Evolutionary conservation across 1,140 invertebrate species (phyloP).

Genomic region (Coenobita brevimanus): DNA sequence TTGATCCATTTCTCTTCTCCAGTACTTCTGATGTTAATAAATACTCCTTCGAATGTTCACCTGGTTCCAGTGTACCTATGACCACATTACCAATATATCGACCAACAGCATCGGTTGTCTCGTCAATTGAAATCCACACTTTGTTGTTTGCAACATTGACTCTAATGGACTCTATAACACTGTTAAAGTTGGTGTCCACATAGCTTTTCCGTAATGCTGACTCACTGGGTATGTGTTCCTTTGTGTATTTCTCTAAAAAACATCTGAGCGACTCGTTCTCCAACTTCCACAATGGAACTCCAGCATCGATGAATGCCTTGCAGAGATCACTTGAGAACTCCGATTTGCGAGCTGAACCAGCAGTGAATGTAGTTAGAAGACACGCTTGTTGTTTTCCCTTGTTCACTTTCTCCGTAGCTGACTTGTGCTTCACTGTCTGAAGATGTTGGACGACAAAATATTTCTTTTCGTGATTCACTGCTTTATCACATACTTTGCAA

Average conservation of each 20-base stretch:
- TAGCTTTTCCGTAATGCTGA: not conserved
- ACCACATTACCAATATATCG: no score
- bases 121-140: not conserved
- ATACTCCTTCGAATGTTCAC: no score
- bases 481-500: slow-evolving; percentile 29
- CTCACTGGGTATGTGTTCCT: not conserved
- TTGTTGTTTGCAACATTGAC: not conserved
- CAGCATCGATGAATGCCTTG: not conserved
- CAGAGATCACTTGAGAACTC: not conserved
- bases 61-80: no score
- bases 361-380: no score
- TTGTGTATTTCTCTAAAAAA: not conserved
- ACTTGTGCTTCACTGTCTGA: no score
- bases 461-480: slow-evolving; percentile 22
- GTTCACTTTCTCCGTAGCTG: no score
- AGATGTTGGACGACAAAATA: not conserved
- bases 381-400: no score
- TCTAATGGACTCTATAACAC: not conserved
- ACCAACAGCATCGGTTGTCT: slow-evolving; percentile 12
- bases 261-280: not conserved
- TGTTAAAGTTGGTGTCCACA: not conserved
- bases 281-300: slow-evolving; percentile 12
- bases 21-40: no score
- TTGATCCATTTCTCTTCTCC: no score
- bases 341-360: not conserved